A percentile compares a stretch with the other conserved stretches of the same genome.
These are phyloP conservation scores for Hemaris fuciformis DNA, from an alignment of 2,888 invertebrate species.

Conservation along the genomic window DNA sequence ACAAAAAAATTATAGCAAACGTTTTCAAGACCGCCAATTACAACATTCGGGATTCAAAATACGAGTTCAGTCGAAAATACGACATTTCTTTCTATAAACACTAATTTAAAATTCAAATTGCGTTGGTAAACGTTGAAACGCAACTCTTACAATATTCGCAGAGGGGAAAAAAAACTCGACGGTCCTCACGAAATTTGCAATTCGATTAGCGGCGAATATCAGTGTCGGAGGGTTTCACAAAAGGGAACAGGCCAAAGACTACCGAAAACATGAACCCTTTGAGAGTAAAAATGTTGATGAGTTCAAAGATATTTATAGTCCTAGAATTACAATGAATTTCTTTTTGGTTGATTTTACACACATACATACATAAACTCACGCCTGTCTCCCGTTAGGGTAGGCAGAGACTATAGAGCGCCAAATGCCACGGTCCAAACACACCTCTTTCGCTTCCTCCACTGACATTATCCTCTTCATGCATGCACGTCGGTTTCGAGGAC, in stretches of 20 bases:
- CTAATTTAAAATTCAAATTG: constrained; percentile 10
- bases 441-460: too few species aligned
- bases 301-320: neutral
- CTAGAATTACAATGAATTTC: too few species aligned
- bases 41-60: neutral
- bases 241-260: neutral
- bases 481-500: too few species aligned
- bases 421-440: too few species aligned
- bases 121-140: neutral
- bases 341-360: too few species aligned
- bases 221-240: constrained; percentile 7
- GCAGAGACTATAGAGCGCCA: too few species aligned
- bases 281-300: neutral
- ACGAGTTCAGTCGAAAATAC: neutral
- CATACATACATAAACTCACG: too few species aligned
- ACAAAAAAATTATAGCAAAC: neutral
- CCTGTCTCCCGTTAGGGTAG: too few species aligned
- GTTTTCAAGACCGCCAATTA: neutral
- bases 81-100: constrained; percentile 3
- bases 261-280: neutral
- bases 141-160: constrained; percentile 11
- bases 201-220: constrained; percentile 15
- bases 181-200: constrained; percentile 9
- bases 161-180: neutral
- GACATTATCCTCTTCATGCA: too few species aligned